Conservation (phyloP, 1,140 invertebrate genomes). For the Drosophila ficusphila region DNA sequence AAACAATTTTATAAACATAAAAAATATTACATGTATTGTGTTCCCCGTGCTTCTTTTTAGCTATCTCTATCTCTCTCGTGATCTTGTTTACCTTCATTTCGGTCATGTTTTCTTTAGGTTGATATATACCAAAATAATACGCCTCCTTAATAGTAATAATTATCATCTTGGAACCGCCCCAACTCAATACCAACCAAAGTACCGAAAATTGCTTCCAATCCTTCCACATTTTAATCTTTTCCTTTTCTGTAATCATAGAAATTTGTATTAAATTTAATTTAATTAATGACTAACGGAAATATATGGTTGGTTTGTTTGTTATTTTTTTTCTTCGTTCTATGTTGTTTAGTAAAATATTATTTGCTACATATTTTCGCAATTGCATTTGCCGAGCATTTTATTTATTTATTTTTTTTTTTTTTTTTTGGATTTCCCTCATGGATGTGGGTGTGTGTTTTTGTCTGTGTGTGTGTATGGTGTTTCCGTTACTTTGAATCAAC, state of each 20-base stretch:
- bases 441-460: constrained; percentile 17
- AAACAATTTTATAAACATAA: constrained; percentile 76
- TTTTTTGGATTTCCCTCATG: constrained; percentile 21
- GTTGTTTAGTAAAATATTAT: constrained; percentile 51
- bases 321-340: constrained; percentile 6
- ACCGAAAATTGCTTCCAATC: constrained; percentile 4
- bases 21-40: constrained; percentile 73
- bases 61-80: constrained; percentile 26
- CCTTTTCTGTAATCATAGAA: constrained; percentile 1
- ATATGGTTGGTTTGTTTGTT: neutral
- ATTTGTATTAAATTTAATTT: constrained; percentile 18
- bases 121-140: constrained; percentile 55
- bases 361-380: constrained; percentile 51
- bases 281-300: constrained; percentile 47
- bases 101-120: constrained; percentile 8
- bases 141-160: constrained; percentile 44
- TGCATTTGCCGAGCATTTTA: constrained; percentile 9
- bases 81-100: constrained; percentile 6
- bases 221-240: neutral
- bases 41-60: constrained; percentile 26
- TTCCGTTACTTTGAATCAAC: neutral
- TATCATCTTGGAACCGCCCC: constrained; percentile 7
- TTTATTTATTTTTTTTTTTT: no score
- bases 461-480: constrained; percentile 27
- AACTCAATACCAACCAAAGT: neutral